These are phyloP conservation scores for Leptinotarsa defecta DNA, from an alignment of 1,140 invertebrate genomes.

Conservation along the genomic window DNA sequence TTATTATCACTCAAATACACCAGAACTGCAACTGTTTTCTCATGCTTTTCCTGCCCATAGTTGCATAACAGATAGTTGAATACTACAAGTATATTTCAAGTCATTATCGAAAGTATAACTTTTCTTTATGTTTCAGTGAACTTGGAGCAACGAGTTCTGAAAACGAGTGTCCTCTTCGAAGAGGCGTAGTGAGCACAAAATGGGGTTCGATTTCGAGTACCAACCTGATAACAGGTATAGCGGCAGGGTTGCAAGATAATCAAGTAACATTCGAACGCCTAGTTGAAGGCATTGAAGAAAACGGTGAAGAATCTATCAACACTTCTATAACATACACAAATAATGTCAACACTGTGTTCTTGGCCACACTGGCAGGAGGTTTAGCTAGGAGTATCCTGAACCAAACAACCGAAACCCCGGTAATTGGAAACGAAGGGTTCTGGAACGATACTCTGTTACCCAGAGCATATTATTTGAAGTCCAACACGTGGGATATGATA, in stretches of 20 bases:
- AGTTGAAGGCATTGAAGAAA: slow-evolving; percentile 35
- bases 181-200: slow-evolving; percentile 63
- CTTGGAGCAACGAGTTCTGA: not conserved
- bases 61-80: not conserved
- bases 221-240: slow-evolving; percentile 62
- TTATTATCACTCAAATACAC: no score
- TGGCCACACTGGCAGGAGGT: slow-evolving; percentile 68
- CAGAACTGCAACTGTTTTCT: no score
- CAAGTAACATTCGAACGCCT: slow-evolving; percentile 55
- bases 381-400: slow-evolving; percentile 67
- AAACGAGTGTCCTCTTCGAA: slow-evolving; percentile 64
- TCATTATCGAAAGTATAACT: not conserved
- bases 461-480: slow-evolving; percentile 60
- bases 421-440: slow-evolving; percentile 62
- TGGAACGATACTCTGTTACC: slow-evolving; percentile 70
- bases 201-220: slow-evolving; percentile 65
- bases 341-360: slow-evolving; percentile 59
- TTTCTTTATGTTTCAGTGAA: slow-evolving; percentile 2
- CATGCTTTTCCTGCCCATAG: no score
- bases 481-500: slow-evolving; percentile 64
- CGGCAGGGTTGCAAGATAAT: slow-evolving; percentile 63
- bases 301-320: slow-evolving; percentile 10
- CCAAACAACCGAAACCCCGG: slow-evolving; percentile 61
- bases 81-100: not conserved
- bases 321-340: slow-evolving; percentile 4